These are phyloP conservation scores for Dasysyrphus tricinctus DNA, from an alignment of 2,888 invertebrate species.

Conservation along the genomic window DNA sequence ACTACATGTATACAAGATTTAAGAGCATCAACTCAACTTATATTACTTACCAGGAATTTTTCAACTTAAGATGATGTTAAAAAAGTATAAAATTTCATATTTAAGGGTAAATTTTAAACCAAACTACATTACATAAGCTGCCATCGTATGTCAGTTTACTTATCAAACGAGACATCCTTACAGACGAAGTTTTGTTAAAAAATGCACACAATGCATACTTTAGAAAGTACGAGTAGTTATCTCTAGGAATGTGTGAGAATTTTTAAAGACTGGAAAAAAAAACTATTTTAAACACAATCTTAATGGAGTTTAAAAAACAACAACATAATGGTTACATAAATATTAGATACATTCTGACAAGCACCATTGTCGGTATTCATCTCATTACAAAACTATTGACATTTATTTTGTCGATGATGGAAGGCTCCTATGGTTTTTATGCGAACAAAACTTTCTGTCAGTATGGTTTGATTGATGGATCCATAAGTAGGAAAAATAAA, in stretches of 20 bases:
- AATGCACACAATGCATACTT: background rate
- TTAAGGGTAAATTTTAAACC: background rate
- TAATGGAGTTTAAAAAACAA: background rate
- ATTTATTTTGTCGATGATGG: conserved; percentile 4
- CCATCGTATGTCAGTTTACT: background rate
- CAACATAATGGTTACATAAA: background rate
- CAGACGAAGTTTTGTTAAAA: background rate
- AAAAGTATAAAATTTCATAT: background rate
- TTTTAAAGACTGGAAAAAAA: background rate
- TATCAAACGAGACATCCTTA: background rate
- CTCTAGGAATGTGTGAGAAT: no score
- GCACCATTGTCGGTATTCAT: background rate
- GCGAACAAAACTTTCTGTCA: background rate
- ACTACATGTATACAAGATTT: background rate
- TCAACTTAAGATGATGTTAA: background rate
- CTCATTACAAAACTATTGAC: background rate
- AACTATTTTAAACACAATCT: background rate
- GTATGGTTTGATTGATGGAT: background rate
- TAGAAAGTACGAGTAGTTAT: no score
- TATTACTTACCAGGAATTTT: background rate
- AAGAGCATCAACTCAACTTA: background rate
- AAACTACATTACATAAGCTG: background rate
- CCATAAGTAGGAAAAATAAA: background rate
- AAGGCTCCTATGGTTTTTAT: background rate
- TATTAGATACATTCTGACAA: no score